These are phyloP conservation scores for Prolemur simus DNA, from an alignment of 2,113 vertebrate genomes.

Conservation along the genomic window DNA sequence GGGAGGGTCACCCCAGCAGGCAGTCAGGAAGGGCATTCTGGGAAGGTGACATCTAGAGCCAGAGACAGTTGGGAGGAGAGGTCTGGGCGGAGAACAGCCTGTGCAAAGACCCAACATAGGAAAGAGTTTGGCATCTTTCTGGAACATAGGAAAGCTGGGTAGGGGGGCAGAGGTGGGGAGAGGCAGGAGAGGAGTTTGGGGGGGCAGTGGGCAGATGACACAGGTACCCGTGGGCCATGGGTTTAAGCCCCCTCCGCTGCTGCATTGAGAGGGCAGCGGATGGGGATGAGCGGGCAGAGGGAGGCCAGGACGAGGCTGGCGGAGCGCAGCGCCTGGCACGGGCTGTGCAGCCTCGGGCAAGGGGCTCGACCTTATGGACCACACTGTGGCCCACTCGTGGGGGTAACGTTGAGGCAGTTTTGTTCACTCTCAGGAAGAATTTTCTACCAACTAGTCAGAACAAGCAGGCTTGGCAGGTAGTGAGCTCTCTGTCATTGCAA, in stretches of 20 bases:
- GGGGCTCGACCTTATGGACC: neutral
- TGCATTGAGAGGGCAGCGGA: fast-evolving
- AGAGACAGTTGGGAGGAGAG: neutral
- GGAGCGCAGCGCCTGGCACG: neutral
- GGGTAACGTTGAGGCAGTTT: too few species aligned
- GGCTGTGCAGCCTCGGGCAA: neutral
- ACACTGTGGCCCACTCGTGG: neutral
- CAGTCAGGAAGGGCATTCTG: neutral
- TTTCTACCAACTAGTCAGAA: neutral
- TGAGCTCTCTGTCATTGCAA: fast-evolving
- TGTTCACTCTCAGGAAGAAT: neutral
- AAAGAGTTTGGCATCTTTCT: neutral
- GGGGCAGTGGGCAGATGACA: neutral
- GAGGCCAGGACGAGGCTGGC: fast-evolving
- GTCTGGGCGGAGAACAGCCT: neutral
- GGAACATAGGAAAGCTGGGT: neutral
- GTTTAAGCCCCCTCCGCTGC: neutral
- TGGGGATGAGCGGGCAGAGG: neutral
- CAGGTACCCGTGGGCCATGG: neutral
- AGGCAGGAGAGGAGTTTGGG: neutral
- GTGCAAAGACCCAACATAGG: neutral
- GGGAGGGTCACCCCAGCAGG: neutral
- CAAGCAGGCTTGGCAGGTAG: neutral
- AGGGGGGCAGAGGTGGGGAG: neutral
- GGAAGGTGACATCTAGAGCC: neutral